Conservation (phyloP, 2,797 vertebrate species). For the Chiloscyllium punctatum region DNA sequence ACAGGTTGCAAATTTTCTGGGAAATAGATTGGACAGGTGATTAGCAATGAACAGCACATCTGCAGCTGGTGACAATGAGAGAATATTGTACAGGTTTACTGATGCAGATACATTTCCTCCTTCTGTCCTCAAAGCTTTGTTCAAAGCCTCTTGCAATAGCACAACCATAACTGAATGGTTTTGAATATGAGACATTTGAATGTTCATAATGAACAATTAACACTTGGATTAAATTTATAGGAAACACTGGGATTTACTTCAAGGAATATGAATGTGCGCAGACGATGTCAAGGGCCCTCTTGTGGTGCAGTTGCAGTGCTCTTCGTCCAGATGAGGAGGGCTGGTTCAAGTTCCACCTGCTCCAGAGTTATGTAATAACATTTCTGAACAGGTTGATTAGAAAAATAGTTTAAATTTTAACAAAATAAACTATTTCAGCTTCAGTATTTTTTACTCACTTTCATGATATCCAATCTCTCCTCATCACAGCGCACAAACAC, state of each 20-base stretch:
- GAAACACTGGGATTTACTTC: not conserved
- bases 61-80: not conserved
- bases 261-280: not conserved
- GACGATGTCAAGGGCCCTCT: too few relatives aligned
- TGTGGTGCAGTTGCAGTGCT: too few relatives aligned
- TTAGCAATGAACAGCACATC: not conserved
- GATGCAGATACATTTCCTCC: not conserved
- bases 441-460: constrained; percentile 62
- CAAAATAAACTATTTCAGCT: not conserved
- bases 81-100: not conserved
- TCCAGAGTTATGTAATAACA: too few relatives aligned
- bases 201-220: not conserved
- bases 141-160: not conserved
- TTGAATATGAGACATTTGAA: not conserved
- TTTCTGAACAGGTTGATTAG: too few relatives aligned
- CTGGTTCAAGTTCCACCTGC: too few relatives aligned
- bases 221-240: not conserved
- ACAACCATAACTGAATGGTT: not conserved
- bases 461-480: constrained; percentile 96
- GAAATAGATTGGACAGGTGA: not conserved
- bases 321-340: too few relatives aligned
- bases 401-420: too few relatives aligned
- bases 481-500: constrained; percentile 97
- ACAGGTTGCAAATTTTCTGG: not conserved
- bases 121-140: not conserved